Evolutionary conservation across 92 coral and sea anemone genomes (phyloP).

Genomic region (Zoanthus sociatus): DNA sequence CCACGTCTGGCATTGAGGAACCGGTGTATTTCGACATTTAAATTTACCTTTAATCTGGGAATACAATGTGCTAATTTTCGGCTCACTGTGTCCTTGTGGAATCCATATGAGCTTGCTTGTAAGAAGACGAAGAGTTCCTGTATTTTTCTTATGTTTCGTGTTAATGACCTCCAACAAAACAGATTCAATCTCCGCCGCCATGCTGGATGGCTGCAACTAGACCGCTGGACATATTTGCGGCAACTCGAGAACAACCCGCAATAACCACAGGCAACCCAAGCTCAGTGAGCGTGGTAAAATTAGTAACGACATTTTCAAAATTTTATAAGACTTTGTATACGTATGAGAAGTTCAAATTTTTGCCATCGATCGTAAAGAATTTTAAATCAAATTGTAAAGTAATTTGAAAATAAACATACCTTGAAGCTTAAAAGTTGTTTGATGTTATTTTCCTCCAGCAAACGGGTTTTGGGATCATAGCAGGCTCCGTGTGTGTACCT

Average conservation of each 20-base stretch:
- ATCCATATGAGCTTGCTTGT: constrained; percentile 85
- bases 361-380: no score
- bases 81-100: constrained; percentile 75
- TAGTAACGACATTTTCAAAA: no score
- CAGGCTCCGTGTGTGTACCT: no score
- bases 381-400: no score
- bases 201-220: constrained; percentile 70
- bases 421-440: no score
- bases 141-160: constrained; percentile 88
- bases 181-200: constrained; percentile 84
- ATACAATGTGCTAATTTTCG: constrained; percentile 83
- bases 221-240: constrained; percentile 45
- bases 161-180: constrained; percentile 83
- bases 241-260: not conserved
- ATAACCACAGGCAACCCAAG: no score
- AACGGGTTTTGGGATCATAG: no score
- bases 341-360: no score
- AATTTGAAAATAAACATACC: no score
- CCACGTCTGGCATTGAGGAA: not conserved
- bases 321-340: no score
- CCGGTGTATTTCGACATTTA: not conserved
- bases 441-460: no score
- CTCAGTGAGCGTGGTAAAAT: no score
- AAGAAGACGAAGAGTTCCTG: constrained; percentile 85
- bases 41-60: constrained; percentile 95